phyloP scores from a whole-genome alignment of 2,797 vertebrate genomes.

The Onychomys arenicola region DNA sequence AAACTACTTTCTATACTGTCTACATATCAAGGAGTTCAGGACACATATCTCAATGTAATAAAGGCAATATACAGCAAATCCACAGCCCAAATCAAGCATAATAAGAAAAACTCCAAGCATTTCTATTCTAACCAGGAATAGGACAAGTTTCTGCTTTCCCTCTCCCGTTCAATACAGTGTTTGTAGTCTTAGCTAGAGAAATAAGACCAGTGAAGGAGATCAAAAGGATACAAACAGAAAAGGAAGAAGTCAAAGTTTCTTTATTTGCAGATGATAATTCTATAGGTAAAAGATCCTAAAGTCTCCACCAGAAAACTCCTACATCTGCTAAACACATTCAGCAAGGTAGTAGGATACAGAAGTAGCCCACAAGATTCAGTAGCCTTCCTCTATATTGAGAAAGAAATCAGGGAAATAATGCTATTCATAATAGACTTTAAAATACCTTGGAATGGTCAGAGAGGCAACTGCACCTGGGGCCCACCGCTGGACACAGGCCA shows the following conservation, averaged over 20 bases:
- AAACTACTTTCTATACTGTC: constrained; percentile 14
- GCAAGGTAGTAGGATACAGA: background rate
- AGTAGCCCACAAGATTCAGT: background rate
- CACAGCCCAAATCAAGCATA: background rate
- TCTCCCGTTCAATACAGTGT: background rate
- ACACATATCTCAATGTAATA: background rate
- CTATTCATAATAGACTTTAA: background rate
- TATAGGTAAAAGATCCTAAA: background rate
- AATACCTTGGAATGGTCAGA: background rate
- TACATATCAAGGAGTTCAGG: background rate
- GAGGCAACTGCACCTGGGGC: too few relatives aligned
- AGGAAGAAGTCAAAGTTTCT: background rate
- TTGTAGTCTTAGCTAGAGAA: background rate
- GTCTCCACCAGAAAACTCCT: background rate
- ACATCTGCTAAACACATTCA: background rate
- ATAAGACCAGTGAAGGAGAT: background rate
- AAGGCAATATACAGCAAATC: background rate
- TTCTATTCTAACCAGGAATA: background rate
- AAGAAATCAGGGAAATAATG: background rate
- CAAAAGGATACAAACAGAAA: background rate
- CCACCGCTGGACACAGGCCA: too few relatives aligned
- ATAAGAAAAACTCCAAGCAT: background rate
- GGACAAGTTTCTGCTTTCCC: background rate
- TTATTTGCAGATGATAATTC: background rate
- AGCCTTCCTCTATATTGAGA: too few relatives aligned